phyloP scores from a whole-genome alignment of 2,113 vertebrate species.

The Rhea americana region DNA sequence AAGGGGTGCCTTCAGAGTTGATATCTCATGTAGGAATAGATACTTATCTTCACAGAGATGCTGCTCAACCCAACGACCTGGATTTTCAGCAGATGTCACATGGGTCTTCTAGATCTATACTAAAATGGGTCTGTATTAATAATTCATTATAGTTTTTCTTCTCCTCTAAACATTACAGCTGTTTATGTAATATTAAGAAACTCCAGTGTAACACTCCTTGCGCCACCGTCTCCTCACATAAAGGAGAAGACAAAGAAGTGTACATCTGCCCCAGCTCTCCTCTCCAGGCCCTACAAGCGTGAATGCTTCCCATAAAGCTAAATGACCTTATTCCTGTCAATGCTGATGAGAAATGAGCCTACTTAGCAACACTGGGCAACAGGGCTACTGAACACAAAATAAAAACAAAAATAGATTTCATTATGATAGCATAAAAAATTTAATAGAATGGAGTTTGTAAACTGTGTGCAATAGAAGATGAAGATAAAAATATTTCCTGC shows the following conservation, averaged over 20 bases:
- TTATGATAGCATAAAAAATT: not conserved
- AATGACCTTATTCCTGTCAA: not conserved
- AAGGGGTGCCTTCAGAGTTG: not conserved
- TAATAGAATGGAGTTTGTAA: not conserved
- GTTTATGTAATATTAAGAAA: not conserved
- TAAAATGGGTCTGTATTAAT: not conserved
- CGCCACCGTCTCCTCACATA: not conserved
- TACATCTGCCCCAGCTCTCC: not conserved
- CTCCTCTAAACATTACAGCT: not conserved
- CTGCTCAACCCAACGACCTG: not conserved
- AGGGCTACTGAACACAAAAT: not conserved
- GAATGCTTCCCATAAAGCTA: not conserved
- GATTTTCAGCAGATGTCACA: not conserved
- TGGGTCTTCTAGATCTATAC: not conserved
- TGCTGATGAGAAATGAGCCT: not conserved
- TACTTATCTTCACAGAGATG: not conserved
- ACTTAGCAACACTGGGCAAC: accelerated
- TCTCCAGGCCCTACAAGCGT: not conserved
- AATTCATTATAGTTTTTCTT: not conserved
- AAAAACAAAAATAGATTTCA: not conserved
- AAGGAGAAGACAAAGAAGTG: not conserved
- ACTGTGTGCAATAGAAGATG: not conserved
- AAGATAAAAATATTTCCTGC: not conserved
- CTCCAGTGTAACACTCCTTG: not conserved
- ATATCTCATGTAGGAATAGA: not conserved